A percentile compares a stretch with the other conserved stretches of the same genome.
Conservation (phyloP, 2,113 vertebrate species). For the Eurystomus gularis region DNA sequence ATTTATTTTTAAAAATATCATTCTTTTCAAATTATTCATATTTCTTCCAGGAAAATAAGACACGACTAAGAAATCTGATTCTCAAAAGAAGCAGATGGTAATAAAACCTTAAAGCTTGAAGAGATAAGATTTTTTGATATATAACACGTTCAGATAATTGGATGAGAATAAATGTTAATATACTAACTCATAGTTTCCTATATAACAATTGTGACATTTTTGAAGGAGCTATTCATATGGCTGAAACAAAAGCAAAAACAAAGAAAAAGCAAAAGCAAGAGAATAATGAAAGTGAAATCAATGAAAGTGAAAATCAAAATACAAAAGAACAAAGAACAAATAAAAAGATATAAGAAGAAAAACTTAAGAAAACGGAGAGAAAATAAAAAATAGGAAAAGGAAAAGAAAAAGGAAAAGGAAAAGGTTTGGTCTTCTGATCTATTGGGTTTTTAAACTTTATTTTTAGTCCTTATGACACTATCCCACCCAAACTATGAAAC, state of each 20-base stretch:
- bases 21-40: background rate
- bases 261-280: no score
- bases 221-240: background rate
- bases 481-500: background rate
- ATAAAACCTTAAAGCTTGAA: background rate
- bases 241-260: fast-evolving
- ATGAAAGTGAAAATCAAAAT: background rate
- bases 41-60: background rate
- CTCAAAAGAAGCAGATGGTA: background rate
- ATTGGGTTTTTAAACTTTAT: background rate
- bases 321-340: fast-evolving
- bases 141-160: background rate
- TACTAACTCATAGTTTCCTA: background rate
- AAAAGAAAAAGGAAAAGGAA: background rate
- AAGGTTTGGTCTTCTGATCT: background rate
- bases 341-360: background rate
- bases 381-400: fast-evolving
- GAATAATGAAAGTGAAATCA: no score
- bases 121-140: background rate
- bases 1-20: background rate
- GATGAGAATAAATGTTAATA: background rate
- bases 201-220: background rate
- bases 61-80: background rate
- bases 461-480: background rate
- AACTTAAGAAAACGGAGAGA: background rate